These are phyloP conservation scores for Argopecten irradians DNA, from an alignment of 1,140 invertebrate genomes.

Conservation along the genomic window DNA sequence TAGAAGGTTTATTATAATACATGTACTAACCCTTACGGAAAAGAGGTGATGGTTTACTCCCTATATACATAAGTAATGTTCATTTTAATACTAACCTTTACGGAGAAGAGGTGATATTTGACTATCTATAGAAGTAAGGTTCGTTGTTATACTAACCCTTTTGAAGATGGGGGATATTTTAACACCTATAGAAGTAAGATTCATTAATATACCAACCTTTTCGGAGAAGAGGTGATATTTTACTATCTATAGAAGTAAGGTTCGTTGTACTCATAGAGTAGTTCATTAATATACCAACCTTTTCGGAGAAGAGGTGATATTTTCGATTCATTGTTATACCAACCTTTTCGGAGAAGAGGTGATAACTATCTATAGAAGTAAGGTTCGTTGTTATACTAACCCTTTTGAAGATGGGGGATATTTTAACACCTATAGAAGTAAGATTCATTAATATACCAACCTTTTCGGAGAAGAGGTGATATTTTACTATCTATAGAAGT, in stretches of 20 bases:
- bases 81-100: background rate
- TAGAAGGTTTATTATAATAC: background rate
- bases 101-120: background rate
- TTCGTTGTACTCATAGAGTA: background rate
- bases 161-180: background rate
- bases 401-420: slow-evolving; percentile 72
- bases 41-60: slow-evolving; percentile 65
- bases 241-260: too few relatives aligned
- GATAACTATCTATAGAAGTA: slow-evolving; percentile 73
- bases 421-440: slow-evolving; percentile 69
- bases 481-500: slow-evolving; percentile 70
- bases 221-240: too few relatives aligned
- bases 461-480: slow-evolving; percentile 71
- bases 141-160: background rate
- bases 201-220: too few relatives aligned
- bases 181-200: too few relatives aligned
- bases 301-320: background rate
- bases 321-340: background rate
- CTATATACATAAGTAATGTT: background rate
- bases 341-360: slow-evolving; percentile 71
- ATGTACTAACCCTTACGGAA: slow-evolving; percentile 67
- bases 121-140: background rate
- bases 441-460: too few relatives aligned
- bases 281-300: background rate
- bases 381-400: too few relatives aligned